Base-by-base conservation (phyloP, 2,797 vertebrate genomes). In the Halcyon chelicuti region DNA sequence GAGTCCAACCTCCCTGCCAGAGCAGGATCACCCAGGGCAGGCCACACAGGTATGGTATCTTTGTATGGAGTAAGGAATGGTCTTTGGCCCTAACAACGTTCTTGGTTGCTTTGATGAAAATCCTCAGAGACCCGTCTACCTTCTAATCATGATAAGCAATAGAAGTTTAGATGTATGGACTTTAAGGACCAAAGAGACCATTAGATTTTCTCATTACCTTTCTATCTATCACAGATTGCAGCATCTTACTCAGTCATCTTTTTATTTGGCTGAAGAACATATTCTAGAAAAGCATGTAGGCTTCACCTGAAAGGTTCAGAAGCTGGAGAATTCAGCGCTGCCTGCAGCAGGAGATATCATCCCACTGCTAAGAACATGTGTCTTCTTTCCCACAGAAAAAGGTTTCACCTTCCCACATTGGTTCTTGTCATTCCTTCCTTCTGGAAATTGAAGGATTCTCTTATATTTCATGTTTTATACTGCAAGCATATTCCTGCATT, bases 371-470 rank as follows among this genome's bases (percentile, higher is more conserved):
- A 57, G 31, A 94, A 74, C 26, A n/a, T 2, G 7, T 62, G 44
- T 63, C 15, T 13, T 60, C 31, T 74, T 79, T 61, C 33, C 39
- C 37, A 79, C 29, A 55, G 61, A 74, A 92, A 80, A 67, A 29
- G 61, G 7, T 14, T 94, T 85, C 54, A 82, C 13, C 31, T 96
- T 94, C 46, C 40, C 77, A n/a, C 37, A n/a, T 66, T 75, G 54
- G 33, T 83, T 90, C 78, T 89, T 82, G 49, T 83, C 61, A 88
- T 82, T 67, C 21, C 23, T 89, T 71, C 65, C 39, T 88, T 54
- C 68, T 77, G 78, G 49, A 96, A 94, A 81, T 80, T 12, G 62
- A 94, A 86, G 31, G 81, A 55, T 75, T 83, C 10, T 75, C 89
- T 72, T 75, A 2, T 72, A 83, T 65, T 80, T 86, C 12, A 51